Evolutionary conservation across 2,113 vertebrate genomes (phyloP).

Genomic region (Atlantisia rogersi): DNA sequence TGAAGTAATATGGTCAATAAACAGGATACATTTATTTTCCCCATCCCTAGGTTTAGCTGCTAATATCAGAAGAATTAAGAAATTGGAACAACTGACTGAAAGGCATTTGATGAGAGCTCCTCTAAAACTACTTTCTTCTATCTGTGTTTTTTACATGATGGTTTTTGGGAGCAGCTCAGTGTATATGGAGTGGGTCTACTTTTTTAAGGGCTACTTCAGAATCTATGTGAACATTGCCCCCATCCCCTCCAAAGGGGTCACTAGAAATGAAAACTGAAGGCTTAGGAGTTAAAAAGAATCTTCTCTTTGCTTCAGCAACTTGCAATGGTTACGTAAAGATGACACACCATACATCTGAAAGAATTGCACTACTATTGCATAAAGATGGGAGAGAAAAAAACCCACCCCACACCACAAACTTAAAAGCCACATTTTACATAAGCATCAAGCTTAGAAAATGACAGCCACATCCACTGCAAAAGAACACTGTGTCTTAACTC

Average conservation of each 20-base stretch:
- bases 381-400: not conserved
- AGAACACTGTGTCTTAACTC: conserved; percentile 39
- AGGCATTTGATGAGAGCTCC: not conserved
- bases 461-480: conserved; percentile 25
- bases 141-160: not conserved
- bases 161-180: not conserved
- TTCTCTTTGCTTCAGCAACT: not conserved
- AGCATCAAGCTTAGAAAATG: conserved; percentile 22
- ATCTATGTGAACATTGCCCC: not conserved
- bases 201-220: not conserved
- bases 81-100: not conserved
- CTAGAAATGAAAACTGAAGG: not conserved
- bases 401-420: not conserved
- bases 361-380: not conserved
- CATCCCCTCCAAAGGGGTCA: not conserved
- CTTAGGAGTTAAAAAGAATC: not conserved
- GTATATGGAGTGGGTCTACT: not conserved
- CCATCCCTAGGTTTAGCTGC: not conserved
- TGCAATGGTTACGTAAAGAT: not conserved
- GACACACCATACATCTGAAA: not conserved
- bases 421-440: conserved; percentile 18
- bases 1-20: not conserved
- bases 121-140: not conserved
- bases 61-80: not conserved
- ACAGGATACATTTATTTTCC: not conserved